Percentiles rank a stretch among this genome's conserved stretches.
phyloP scores from a whole-genome alignment of 2,113 vertebrate genomes.

The Ceyx margarethae region DNA sequence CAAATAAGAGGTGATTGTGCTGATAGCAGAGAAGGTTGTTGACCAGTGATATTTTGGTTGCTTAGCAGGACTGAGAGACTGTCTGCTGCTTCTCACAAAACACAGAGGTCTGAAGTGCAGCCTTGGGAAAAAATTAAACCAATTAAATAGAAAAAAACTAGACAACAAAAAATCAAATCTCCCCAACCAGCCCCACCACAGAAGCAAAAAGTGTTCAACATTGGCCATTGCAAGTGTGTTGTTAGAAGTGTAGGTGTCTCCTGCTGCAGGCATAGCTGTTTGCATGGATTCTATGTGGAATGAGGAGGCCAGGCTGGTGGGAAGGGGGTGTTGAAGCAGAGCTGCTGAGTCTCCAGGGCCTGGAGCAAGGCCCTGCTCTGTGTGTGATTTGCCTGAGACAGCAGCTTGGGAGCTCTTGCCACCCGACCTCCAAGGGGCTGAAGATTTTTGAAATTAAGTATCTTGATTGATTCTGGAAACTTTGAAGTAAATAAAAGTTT shows the following conservation, averaged over 20 bases:
- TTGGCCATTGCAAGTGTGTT: rapidly evolving
- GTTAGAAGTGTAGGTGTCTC: neutral
- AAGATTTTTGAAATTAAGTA: neutral
- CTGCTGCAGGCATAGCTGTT: neutral
- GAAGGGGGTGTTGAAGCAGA: neutral
- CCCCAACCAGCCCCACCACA: neutral
- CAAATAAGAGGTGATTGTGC: neutral
- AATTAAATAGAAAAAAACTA: neutral
- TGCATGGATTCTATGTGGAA: neutral
- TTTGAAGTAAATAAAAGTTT: neutral
- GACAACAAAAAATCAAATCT: neutral
- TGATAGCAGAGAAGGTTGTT: neutral
- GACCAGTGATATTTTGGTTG: neutral
- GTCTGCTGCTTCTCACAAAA: neutral
- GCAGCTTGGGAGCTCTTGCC: neutral
- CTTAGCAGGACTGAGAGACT: neutral
- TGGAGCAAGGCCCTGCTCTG: neutral
- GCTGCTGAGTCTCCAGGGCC: neutral
- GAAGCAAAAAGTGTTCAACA: neutral
- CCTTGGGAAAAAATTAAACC: neutral
- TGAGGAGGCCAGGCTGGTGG: neutral
- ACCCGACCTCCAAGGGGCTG: neutral
- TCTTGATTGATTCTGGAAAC: neutral
- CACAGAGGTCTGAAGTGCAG: neutral
- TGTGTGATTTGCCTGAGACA: neutral